Conservation (phyloP, 2,888 invertebrate species). For the Acleris emargana region DNA sequence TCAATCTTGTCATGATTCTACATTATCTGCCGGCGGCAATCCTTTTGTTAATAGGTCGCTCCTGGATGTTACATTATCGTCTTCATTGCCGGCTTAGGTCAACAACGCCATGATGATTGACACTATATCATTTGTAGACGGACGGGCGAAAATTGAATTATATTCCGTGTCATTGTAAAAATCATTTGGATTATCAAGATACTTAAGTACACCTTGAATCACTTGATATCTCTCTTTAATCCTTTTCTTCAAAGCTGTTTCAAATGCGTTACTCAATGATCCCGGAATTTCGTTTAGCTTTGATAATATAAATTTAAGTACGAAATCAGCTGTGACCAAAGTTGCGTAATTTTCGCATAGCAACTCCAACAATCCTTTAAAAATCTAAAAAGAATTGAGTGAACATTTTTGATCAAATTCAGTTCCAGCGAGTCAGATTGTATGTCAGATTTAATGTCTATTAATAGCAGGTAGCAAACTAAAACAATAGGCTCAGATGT, state of each 20-base stretch:
- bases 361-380: conserved; percentile 3
- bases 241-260: not conserved
- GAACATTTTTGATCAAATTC: not conserved
- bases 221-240: conserved; percentile 5
- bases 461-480: too few species aligned
- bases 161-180: not conserved
- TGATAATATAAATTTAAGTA: not conserved
- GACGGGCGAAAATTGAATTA: not conserved
- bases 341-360: conserved; percentile 2
- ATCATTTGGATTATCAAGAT: not conserved
- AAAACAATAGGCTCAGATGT: too few species aligned
- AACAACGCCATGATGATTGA: not conserved
- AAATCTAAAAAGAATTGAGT: not conserved
- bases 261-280: not conserved
- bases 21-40: not conserved
- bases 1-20: too few species aligned
- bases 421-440: not conserved
- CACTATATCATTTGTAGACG: not conserved
- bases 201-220: conserved; percentile 2
- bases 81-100: not conserved
- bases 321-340: conserved; percentile 2
- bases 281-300: not conserved
- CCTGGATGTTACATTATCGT: not conserved
- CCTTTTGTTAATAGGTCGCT: not conserved
- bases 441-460: not conserved